These are phyloP conservation scores for Natrix natrix DNA, from an alignment of 2,797 vertebrate species.

Conservation along the genomic window DNA sequence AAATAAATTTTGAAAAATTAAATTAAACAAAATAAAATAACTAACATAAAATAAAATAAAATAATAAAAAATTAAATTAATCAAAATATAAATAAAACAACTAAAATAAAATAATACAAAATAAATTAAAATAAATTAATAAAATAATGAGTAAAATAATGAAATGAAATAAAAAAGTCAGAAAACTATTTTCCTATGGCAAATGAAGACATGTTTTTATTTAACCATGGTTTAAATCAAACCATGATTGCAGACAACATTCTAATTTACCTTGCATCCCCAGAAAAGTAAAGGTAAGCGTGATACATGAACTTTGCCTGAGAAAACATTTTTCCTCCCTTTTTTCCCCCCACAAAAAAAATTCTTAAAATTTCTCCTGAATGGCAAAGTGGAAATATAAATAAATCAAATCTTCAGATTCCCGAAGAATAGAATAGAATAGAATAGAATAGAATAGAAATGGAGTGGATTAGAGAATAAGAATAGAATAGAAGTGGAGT, in stretches of 20 bases:
- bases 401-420: neutral
- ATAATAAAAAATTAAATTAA: no score
- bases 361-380: neutral
- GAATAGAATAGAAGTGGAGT: no score
- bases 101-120: no score
- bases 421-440: no score
- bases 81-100: no score
- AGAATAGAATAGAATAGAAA: no score
- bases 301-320: neutral
- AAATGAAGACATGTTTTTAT: neutral
- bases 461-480: no score
- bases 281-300: neutral
- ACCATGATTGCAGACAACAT: neutral
- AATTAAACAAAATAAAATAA: no score
- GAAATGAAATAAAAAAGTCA: neutral
- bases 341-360: neutral
- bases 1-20: no score
- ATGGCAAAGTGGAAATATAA: neutral
- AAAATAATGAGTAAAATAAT: no score
- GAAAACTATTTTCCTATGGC: neutral
- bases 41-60: no score
- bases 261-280: neutral
- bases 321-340: neutral
- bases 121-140: no score
- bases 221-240: neutral